Conservation (phyloP, 2,113 vertebrate genomes). For the Turdus rufiventris region DNA sequence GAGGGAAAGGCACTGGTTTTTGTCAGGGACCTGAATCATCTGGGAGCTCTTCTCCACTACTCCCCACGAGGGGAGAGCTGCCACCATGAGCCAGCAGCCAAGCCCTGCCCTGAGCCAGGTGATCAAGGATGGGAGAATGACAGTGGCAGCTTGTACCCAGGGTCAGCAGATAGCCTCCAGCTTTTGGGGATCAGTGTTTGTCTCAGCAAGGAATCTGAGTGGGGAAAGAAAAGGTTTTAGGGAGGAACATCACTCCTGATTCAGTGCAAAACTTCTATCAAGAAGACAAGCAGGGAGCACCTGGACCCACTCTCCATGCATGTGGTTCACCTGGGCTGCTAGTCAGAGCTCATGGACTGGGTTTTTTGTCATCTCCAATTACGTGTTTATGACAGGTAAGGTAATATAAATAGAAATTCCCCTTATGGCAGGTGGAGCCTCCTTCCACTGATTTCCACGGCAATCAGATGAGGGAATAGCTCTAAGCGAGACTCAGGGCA, state of each 20-base stretch:
- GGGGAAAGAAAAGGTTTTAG: not conserved
- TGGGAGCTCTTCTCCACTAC: not conserved
- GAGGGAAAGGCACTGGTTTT: not conserved
- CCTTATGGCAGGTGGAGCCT: not conserved
- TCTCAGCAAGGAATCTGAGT: not conserved
- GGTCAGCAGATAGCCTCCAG: accelerated
- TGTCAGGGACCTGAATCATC: not conserved
- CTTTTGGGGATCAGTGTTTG: not conserved
- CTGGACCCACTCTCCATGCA: not conserved
- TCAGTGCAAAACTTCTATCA: not conserved
- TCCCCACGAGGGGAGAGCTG: accelerated
- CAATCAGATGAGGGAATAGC: not conserved
- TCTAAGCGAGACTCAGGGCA: not conserved
- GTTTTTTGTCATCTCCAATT: not conserved
- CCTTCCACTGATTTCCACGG: not conserved
- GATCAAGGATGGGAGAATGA: not conserved
- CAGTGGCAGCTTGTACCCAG: not conserved
- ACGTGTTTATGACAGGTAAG: accelerated
- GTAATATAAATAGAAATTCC: not conserved
- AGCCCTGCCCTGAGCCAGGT: not conserved
- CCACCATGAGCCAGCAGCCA: not conserved
- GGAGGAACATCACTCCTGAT: not conserved
- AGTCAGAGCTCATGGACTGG: accelerated
- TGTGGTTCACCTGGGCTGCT: not conserved
- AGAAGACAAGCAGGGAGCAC: not conserved